These are phyloP conservation scores for Polypterus senegalus DNA, from an alignment of 2,113 vertebrate genomes.

Conservation along the genomic window DNA sequence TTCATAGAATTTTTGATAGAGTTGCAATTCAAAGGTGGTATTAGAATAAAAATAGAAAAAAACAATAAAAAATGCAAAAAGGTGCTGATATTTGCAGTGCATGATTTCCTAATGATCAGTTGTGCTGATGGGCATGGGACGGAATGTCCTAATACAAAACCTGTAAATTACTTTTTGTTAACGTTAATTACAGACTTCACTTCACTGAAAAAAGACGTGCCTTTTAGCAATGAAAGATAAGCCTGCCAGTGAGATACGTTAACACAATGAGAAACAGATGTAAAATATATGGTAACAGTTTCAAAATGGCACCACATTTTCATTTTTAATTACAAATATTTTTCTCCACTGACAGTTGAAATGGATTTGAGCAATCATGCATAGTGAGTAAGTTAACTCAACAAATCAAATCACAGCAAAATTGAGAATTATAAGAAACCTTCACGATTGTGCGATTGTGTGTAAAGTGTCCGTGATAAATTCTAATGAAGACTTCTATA, in stretches of 20 bases:
- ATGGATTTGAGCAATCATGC: slow-evolving; percentile 30
- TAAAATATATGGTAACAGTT: slow-evolving; percentile 8
- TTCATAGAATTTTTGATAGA: too few species aligned
- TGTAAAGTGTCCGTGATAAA: neutral
- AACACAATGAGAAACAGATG: slow-evolving; percentile 14
- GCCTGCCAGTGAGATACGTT: slow-evolving; percentile 5
- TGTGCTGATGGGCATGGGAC: too few species aligned
- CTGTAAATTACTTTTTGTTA: slow-evolving; percentile 8
- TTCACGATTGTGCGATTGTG: neutral
- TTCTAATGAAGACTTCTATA: neutral
- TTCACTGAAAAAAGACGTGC: slow-evolving; percentile 12
- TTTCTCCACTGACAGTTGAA: slow-evolving; percentile 25
- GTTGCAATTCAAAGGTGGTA: too few species aligned
- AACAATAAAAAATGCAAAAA: too few species aligned
- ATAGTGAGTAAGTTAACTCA: slow-evolving; percentile 11
- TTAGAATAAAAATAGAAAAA: too few species aligned
- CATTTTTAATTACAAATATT: slow-evolving; percentile 28
- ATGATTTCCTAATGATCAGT: too few species aligned
- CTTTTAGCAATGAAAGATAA: slow-evolving; percentile 20
- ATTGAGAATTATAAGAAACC: neutral
- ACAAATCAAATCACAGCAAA: slow-evolving; percentile 21
- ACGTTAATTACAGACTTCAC: slow-evolving; percentile 18
- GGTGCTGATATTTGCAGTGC: too few species aligned
- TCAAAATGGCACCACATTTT: slow-evolving; percentile 16
- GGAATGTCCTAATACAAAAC: neutral